Base-by-base conservation (phyloP, 2,113 vertebrate species). In the Lophotis ruficrista region DNA sequence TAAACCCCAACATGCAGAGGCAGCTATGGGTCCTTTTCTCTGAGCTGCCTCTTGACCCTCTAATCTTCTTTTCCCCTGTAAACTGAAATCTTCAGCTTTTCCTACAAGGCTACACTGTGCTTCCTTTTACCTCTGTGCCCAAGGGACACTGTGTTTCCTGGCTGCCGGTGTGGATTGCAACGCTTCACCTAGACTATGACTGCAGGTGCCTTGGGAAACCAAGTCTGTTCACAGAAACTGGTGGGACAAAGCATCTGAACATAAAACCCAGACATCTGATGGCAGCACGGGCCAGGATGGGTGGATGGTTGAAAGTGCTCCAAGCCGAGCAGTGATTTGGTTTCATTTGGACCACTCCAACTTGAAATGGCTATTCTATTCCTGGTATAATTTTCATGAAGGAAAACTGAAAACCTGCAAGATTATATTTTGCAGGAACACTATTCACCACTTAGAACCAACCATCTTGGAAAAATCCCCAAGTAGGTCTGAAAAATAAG, bases 231-330 rank as follows among this genome's bases (percentile, higher is more conserved):
- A 1, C 69, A 89, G 83, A 83, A 90, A 5, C 60, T 6, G 28
- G 18, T 45, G 41, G 86, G 60, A 33, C 73, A 60, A 76, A 57
- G 22, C 20, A 10, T 14, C 41, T 6, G 5, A 75, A 57, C 33
- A 13, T 2, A 69, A 89, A 87, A 19, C 38, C 56, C 38, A 3
- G 4, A 9, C 0, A 0, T 58, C 38, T 54, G 54, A 60, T 0
- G 0, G 54, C 75, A 86, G 50, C 71, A 25, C 30, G 41, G 27
- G 64, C 51, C 41, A 65, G 66, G 61, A 69, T 17, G 45, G 68
- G 24, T 35, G 35, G 33, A 43, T 66, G 33, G 53, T 51, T 89
- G 38, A 71, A 84, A 53, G 20, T 54, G 45, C 43, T 87, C 70
- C 41, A 61, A 69, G 41, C 24, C 61, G 69, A 72, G 62, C 15